Conservation (phyloP, 2,888 invertebrate genomes). For the Lasioglossum villosulum region DNA sequence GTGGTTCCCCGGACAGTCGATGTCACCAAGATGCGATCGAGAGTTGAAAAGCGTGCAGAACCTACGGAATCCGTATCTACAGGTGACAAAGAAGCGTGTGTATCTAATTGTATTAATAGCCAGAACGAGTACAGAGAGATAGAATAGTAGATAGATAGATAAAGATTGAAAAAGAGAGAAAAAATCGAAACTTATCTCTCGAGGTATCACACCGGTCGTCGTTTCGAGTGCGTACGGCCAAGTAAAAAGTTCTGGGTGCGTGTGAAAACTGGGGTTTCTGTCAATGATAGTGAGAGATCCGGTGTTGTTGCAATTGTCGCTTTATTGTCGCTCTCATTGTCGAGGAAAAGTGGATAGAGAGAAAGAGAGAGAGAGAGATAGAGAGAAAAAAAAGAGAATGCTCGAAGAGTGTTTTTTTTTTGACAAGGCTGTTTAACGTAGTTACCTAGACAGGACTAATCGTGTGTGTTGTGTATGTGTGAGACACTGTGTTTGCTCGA, state of each 20-base stretch:
- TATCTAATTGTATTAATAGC: slow-evolving; percentile 37
- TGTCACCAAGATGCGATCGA: slow-evolving; percentile 44
- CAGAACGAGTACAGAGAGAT: slow-evolving; percentile 27
- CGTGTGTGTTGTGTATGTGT: neutral
- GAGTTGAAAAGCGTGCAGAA: slow-evolving; percentile 55
- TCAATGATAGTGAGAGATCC: slow-evolving; percentile 51
- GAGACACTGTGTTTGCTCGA: slow-evolving; percentile 27
- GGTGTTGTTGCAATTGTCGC: slow-evolving; percentile 65
- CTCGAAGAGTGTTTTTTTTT: slow-evolving; percentile 43
- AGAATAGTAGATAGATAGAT: neutral
- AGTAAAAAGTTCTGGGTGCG: slow-evolving; percentile 16
- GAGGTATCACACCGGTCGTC: slow-evolving; percentile 55
- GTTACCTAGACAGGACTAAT: slow-evolving; percentile 76
- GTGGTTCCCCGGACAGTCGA: slow-evolving; percentile 23
- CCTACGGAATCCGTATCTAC: slow-evolving; percentile 52
- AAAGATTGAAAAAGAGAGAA: slow-evolving; percentile 31
- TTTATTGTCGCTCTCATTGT: slow-evolving; percentile 76
- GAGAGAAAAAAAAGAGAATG: neutral
- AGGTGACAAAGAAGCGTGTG: slow-evolving; percentile 57
- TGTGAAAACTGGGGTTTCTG: slow-evolving; percentile 40
- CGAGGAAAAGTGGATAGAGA: slow-evolving; percentile 28
- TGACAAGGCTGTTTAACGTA: slow-evolving; percentile 66
- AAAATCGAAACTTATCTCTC: slow-evolving; percentile 79
- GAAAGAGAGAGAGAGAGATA: neutral
- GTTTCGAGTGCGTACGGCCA: slow-evolving; percentile 36